A percentile compares a stretch with the other conserved stretches of the same genome.
These are phyloP conservation scores for Saiga tatarica DNA, from an alignment of 2,113 vertebrate genomes.

Conservation along the genomic window DNA sequence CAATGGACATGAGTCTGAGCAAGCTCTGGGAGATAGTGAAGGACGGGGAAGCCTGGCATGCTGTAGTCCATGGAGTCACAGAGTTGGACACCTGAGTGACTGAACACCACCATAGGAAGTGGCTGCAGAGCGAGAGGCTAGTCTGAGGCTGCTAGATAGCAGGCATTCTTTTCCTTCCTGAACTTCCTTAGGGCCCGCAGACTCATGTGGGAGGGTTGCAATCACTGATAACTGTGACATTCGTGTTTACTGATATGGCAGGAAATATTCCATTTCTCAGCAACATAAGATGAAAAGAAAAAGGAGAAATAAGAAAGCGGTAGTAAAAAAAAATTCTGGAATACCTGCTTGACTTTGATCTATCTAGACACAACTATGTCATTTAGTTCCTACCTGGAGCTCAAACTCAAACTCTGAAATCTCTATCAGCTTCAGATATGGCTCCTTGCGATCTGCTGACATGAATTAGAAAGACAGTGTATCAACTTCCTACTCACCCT, in stretches of 20 bases:
- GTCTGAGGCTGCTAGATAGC: neutral
- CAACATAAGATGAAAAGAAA: neutral
- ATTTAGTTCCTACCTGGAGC: neutral
- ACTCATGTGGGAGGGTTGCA: neutral
- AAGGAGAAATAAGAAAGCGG: neutral
- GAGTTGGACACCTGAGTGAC: neutral
- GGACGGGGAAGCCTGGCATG: neutral
- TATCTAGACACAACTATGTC: neutral
- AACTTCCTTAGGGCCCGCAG: neutral
- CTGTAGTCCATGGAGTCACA: neutral
- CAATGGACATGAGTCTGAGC: neutral
- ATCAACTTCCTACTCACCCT: neutral
- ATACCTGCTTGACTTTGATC: neutral
- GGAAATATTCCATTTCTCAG: neutral
- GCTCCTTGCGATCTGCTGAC: neutral
- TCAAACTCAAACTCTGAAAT: neutral
- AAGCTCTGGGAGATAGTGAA: neutral
- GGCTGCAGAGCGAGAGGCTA: neutral
- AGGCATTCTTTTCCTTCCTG: neutral
- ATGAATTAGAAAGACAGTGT: neutral
- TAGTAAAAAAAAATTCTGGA: neutral
- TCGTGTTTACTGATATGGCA: neutral
- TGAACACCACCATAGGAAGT: neutral
- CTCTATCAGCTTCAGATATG: neutral
- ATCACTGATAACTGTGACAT: neutral